Conservation (phyloP, 2,797 vertebrate genomes). For the Propithecus deckenii region DNA sequence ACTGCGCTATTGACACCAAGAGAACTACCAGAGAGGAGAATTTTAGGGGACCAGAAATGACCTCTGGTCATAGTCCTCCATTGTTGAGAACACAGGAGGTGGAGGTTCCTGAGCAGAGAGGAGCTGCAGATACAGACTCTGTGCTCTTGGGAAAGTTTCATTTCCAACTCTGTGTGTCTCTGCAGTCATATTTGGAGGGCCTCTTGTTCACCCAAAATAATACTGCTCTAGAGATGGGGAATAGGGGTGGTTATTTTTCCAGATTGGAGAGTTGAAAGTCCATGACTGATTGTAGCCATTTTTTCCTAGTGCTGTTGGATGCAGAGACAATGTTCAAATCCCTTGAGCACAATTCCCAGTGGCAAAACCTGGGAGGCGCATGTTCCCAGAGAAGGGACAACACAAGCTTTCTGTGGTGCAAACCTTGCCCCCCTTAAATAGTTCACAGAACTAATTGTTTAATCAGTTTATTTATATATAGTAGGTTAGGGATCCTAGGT, state of each 20-base stretch:
- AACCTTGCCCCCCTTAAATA: too few relatives aligned
- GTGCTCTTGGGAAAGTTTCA: not conserved
- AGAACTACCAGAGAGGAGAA: not conserved
- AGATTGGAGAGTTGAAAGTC: conserved; percentile 14
- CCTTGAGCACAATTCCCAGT: not conserved
- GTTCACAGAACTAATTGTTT: not conserved
- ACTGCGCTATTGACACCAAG: not conserved
- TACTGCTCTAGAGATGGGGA: not conserved
- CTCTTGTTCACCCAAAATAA: not conserved
- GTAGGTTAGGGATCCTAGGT: not conserved
- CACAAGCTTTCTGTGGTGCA: not conserved
- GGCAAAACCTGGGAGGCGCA: not conserved
- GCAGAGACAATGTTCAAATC: not conserved
- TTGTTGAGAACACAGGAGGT: not conserved
- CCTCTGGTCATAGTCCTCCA: not conserved
- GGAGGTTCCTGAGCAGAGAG: not conserved
- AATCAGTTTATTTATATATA: not conserved
- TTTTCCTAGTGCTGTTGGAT: not conserved
- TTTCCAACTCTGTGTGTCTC: not conserved
- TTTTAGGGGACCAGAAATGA: not conserved
- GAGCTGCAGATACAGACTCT: not conserved
- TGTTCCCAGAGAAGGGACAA: not conserved
- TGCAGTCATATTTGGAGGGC: not conserved
- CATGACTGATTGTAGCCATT: not conserved
- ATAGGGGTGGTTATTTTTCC: not conserved